Conservation (phyloP, 1,140 invertebrate genomes). For the honey bee (Apis mellifera) region Amel_HAv3.1 CM009933.2:5835001-5835500, state of each 20-base stretch:
- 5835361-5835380: background rate
- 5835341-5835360: background rate
- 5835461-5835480: background rate
- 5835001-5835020: too few species aligned
- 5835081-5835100: background rate
- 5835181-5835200: background rate
- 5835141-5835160: too few species aligned
- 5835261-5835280: background rate
- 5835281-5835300: background rate
- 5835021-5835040: too few species aligned
- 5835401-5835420: background rate
- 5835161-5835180: too few species aligned
- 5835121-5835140: too few species aligned
- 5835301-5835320: background rate
- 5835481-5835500: constrained; percentile 55
- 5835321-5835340: background rate
- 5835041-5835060: too few species aligned
- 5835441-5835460: background rate
- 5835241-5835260: too few species aligned
- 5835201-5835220: too few species aligned
- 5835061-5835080: too few species aligned
- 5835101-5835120: too few species aligned
- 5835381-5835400: background rate
- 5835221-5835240: too few species aligned
- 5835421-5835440: constrained; percentile 3